A percentile compares a stretch with the other conserved stretches of the same genome.
Evolutionary conservation across 2,797 vertebrate species (phyloP).

Genomic region (Psittacula derbiana): DNA sequence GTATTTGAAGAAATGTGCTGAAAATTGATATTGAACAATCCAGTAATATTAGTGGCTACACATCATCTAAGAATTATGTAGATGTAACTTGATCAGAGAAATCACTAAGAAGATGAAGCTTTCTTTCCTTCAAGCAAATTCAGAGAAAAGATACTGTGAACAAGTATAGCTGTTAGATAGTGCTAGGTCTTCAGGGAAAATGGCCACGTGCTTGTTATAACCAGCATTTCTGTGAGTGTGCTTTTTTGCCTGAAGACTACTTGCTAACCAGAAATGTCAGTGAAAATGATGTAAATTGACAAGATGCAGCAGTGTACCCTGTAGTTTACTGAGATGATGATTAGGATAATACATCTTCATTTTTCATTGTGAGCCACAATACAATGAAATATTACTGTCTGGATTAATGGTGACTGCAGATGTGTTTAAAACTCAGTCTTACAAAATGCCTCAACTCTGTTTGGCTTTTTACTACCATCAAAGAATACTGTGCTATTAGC

Average conservation of each 20-base stretch:
- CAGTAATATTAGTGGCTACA: neutral
- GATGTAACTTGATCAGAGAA: neutral
- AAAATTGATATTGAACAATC: neutral
- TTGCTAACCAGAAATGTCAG: slow-evolving; percentile 31
- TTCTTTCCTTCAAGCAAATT: neutral
- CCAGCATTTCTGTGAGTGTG: neutral
- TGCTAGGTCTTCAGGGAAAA: neutral
- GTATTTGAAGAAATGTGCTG: neutral
- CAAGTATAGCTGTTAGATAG: neutral
- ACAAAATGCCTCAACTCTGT: neutral
- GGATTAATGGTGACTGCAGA: neutral
- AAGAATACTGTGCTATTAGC: neutral
- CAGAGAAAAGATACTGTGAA: neutral
- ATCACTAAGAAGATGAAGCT: neutral
- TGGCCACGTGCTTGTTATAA: slow-evolving; percentile 17
- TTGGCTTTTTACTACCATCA: neutral
- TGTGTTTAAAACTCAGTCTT: neutral
- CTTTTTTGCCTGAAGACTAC: slow-evolving; percentile 35
- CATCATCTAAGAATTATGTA: neutral
- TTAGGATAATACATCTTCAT: neutral
- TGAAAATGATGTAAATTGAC: slow-evolving; percentile 62
- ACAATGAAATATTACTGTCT: neutral
- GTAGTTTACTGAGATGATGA: neutral
- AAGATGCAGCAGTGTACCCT: neutral
- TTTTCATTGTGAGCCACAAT: neutral